Evolutionary conservation across 2,113 vertebrate species (phyloP), one percentile per base, ranked within the genome.

Genomic region (Planiliza haematocheilus): DNA sequence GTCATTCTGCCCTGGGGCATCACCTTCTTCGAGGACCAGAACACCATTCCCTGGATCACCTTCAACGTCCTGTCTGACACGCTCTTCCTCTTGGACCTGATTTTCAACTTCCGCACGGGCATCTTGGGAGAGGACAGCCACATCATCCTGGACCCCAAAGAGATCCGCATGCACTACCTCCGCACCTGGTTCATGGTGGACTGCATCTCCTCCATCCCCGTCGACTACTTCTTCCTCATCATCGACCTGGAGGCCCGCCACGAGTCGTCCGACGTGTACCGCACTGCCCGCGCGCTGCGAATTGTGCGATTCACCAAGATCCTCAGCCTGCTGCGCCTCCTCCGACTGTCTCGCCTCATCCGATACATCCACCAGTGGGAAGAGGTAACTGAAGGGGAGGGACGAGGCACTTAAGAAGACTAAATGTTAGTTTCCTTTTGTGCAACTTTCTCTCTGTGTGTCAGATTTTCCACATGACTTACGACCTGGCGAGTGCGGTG

Each of bases 281-380:
- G 93, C 49, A 94, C 94, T 0, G 93, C 93, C 14, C 88, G 94
- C 1, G 94, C 93, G 2, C 87, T 94, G 34, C 88, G 93, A 43
- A 94, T 94, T 0, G 92, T 94, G n/a, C 93, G 94, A 41, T 94
- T 94, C 77, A 93, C 94, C 43, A 94, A 94, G 80, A 93, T 94
- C 77, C 93, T 94, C 74, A 94, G 94, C 66, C 81, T 94, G 65
- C 88, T 94, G 48, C 89, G 94, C 30, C 88, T 94, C 14, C 89
- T 94, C 9, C 81, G 93, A 4, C 91, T 94, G 65, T 94, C 94
- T 30, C 91, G 94, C 38, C 92, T 94, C 70, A 94, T 94, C 64
- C 92, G 94, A 8, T 94, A 94, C 86, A 92, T 94, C 51, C 94
- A 93, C 64, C 94, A 94, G 69, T 94, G 94, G 94, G 94, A 94